Percentiles rank a stretch among this genome's conserved stretches.
phyloP scores from a whole-genome alignment of 1,140 invertebrate species.

The Pissodes strobi region DNA sequence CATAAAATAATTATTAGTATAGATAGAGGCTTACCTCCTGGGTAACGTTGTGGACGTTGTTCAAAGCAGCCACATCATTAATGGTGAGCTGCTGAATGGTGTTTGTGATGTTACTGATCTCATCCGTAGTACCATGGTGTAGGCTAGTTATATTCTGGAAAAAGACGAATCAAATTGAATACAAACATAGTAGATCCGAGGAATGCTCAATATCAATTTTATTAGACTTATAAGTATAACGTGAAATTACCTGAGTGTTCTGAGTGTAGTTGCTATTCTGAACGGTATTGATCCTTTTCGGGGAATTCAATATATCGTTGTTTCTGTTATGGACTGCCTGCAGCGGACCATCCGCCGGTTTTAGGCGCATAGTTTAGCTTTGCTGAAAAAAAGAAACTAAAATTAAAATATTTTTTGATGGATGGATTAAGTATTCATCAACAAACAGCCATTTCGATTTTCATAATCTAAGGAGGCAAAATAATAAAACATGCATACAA shows the following conservation, averaged over 20 bases:
- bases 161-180: not conserved
- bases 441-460: too few relatives aligned
- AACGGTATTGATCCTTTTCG: conserved; percentile 52
- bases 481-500: too few relatives aligned
- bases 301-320: conserved; percentile 50
- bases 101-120: conserved; percentile 8
- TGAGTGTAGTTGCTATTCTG: conserved; percentile 50
- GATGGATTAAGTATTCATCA: too few relatives aligned
- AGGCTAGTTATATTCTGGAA: conserved; percentile 5
- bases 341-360: conserved; percentile 50
- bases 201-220: not conserved
- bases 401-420: too few relatives aligned
- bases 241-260: conserved; percentile 19
- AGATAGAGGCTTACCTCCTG: conserved; percentile 39
- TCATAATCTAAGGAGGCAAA: too few relatives aligned
- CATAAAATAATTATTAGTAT: too few relatives aligned
- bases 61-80: conserved; percentile 28
- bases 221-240: not conserved
- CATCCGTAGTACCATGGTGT: conserved; percentile 7
- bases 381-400: conserved; percentile 42
- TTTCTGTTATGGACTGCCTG: conserved; percentile 51
- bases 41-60: conserved; percentile 16
- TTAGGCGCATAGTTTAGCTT: conserved; percentile 49
- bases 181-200: not conserved
- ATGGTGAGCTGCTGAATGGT: conserved; percentile 18